Conservation (phyloP, 1,140 invertebrate genomes). For the Pantala flavescens region DNA sequence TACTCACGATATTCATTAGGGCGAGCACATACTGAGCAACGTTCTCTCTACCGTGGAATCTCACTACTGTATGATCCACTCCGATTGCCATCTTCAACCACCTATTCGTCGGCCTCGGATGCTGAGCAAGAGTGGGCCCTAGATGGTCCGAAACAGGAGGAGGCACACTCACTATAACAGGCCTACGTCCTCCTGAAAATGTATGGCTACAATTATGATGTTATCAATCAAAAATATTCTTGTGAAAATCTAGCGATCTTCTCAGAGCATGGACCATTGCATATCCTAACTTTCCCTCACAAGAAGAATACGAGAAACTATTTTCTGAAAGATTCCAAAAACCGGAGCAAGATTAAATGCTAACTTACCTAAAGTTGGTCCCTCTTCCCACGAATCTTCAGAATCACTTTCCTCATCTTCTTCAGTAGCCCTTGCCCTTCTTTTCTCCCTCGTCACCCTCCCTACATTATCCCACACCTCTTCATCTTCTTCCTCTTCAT, state of each 20-base stretch:
- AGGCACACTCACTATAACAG: slow-evolving; percentile 14
- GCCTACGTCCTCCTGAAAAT: background rate
- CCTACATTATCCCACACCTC: slow-evolving; percentile 19
- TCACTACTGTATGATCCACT: slow-evolving; percentile 55
- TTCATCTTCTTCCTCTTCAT: slow-evolving; percentile 22
- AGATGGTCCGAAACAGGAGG: background rate
- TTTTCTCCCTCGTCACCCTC: slow-evolving; percentile 16
- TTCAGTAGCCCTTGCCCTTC: background rate
- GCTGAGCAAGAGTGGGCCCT: slow-evolving; percentile 4
- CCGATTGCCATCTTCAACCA: slow-evolving; percentile 61
- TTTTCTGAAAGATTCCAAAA: too few relatives aligned
- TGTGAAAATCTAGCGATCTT: too few relatives aligned
- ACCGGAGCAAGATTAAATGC: too few relatives aligned
- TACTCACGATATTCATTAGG: slow-evolving; percentile 64
- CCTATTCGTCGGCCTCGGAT: slow-evolving; percentile 27
- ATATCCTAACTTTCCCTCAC: too few relatives aligned
- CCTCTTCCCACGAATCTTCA: slow-evolving; percentile 17
- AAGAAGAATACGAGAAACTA: too few relatives aligned
- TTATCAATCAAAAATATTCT: too few relatives aligned
- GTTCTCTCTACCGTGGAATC: slow-evolving; percentile 53
- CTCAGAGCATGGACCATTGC: too few relatives aligned
- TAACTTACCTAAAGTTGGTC: slow-evolving; percentile 13
- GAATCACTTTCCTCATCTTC: slow-evolving; percentile 17
- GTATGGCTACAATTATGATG: too few relatives aligned
- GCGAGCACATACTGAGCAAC: slow-evolving; percentile 61